Evolutionary conservation across 2,888 invertebrate species (phyloP), one percentile per base, ranked within the genome.

Genomic region (Gandaritis pyraliata): DNA sequence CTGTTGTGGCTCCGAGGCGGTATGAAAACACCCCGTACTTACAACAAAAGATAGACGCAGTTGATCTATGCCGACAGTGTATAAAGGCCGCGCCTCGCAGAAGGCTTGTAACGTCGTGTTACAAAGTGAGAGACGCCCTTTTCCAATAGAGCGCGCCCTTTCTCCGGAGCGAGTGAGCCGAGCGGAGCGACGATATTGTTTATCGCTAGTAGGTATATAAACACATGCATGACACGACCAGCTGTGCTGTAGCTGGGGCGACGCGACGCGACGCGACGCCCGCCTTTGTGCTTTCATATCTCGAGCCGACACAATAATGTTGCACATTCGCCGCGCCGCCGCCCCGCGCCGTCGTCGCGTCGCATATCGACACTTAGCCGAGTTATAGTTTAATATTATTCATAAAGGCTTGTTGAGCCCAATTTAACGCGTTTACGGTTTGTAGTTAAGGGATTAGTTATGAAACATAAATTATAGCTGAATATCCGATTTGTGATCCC

Each of bases 401-500:
- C 54, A 61, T 64, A 57, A 61, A 56, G n/a, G 55, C 52, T 63
- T 58, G 56, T 61, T 30, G 63, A 54, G 58, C 53, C 46, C 64
- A 51, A 57, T 61, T 58, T 46, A 41, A 56, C 52, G 56, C 61
- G 55, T 56, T 53, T 47, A 56, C 48, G 47, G 54, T 30, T 45
- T 46, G 33, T 36, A 29, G 43, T 43, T 51, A 46, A 15, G 45
- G 57, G 43, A 49, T 57, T 57, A 36, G 36, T 48, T 45, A 50
- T 50, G 43, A 36, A 50, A 49, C 49, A 36, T 50, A 43, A 49
- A 56, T 49, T 49, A 36, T 23, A 57, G 57, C 16, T 41, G 56
- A 18, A 13, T 49, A 33, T 2, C 45, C n/a, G 45, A 57, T 36
- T 36, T 7, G 45, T 45, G 48, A 55, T 55, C 55, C 55, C 55